Evolutionary conservation across 2,113 vertebrate genomes (phyloP), one percentile per base, ranked within the genome.

Genomic region (Setophaga coronata): DNA sequence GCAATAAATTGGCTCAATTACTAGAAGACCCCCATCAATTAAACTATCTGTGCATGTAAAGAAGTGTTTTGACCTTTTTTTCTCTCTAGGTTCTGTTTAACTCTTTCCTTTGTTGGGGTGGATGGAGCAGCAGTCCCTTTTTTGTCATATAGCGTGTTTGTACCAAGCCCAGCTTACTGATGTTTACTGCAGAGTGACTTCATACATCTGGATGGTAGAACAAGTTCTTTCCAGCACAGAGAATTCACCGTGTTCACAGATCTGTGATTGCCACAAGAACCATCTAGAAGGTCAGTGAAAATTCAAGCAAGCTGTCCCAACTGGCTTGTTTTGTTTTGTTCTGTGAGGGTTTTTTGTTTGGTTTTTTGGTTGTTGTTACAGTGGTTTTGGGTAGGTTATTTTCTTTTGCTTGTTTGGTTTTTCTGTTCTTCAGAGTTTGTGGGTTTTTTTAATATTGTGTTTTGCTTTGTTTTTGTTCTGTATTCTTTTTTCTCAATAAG

Each of bases 81-180:
- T 6, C 25, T 34, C 33, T 36, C 6, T 23, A 45, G 5, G 7
- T 25, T 54, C 14, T 11, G 6, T 36, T 82, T 51, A 85, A 48
- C 14, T 72, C 57, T 25, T 53, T 74, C 40, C 17, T 79, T n/a
- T 34, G 15, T 9, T 73, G 47, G 20, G 31, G 36, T 72, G 14
- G 18, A 36, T 4, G 38, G 45, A 86, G 43, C 0, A 1, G 34
- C 11, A 57, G 11, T 7, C 17, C 16, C 3, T 26, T 60, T 64
- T 80, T 36, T 33, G 9, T 72, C 45, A 21, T 10, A 17, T 6
- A 14, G 8, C 50, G 34, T 53, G 18, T 15, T 72, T 69, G 25
- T 71, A 58, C 6, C 10, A 38, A n/a, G 25, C 16, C 3, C 47
- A 34, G 20, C 21, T 78, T 58, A 47, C 33, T 54, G 23, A 33